Evolutionary conservation across 1,140 invertebrate genomes (phyloP), one percentile per base, ranked within the genome.

Genomic region (Cydia splendana): DNA sequence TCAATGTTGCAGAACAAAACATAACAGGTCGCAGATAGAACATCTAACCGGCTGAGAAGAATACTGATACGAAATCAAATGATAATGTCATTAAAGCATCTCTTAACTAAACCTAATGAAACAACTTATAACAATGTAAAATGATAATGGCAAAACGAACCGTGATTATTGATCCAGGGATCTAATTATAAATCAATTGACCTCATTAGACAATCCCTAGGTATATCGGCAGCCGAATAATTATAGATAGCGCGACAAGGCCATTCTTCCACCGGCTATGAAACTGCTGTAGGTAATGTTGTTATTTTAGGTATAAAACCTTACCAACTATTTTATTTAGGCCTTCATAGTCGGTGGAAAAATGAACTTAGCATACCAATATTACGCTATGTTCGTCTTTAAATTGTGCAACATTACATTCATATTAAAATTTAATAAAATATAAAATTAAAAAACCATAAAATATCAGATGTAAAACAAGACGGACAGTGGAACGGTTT

Each of bases 41-140:
- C 84, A 83, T 77, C 77, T 78, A 84, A 89, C 78, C 81, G 81
- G 67, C 67, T 71, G 67, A 83, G 83, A 81, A 87, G 81, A 92
- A 92, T 91, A 92, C 91, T 92, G 91, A 90, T 89, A 83, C 76
- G 87, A 79, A 86, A 87, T 80, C 80, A 85, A 90, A 85, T 80
- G 79, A 87, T 89, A 90, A 87, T 88, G 85, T 90, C 85, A 87
- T 87, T 91, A 93, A 93, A 93, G 88, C 89, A 89, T 89, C 83
- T 83, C 79, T 81, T 80, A 82, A 51, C 88, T 88, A 89, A 86
- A 90, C 89, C 86, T 93, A 91, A 88, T 80, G 81, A 88, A 90
- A 91, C 85, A 90, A 89, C 82, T 83, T 53, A 85, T 82, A 88
- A 88, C 86, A 88, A 89, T 86, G 83, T 76, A 82, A 84, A 81